Base-by-base conservation (phyloP, 2,113 vertebrate species). In the Urocolius indicus region DNA sequence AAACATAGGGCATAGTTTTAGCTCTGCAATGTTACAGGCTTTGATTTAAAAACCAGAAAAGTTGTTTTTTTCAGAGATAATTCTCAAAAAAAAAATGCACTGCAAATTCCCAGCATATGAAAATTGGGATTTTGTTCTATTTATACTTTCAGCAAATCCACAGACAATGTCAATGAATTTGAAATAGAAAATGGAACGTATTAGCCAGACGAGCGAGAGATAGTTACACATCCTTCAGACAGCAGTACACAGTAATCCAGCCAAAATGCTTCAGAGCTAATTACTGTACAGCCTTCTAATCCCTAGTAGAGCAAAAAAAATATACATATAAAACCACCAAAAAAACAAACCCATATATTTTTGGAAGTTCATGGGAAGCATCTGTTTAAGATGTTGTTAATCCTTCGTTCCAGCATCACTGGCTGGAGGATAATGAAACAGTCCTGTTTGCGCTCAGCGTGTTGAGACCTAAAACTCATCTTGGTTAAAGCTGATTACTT, bases 251-350 rank as follows among this genome's bases (percentile, higher is more conserved):
- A 77, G 62, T 78, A 95, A 97, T 95, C 87, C 94, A 87, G 92
- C 93, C 96, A 97, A 95, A 95, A 87, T 95, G 95, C 88, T 94
- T 96, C 93, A 95, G 73, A 96, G 86, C 94, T 97, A 94, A 95
- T 96, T 95, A 89, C 62, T 84, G 88, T 74, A 75, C 86, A 94
- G 81, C 79, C 69, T 69, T 67, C 78, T 97, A 96, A 97, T 97
- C 92, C 87, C 55, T 95, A 26, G 38, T 77, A 92, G 58, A 84
- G 78, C 16, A 21, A 73, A 86, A 61, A 46, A 51, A 43, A 27
- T 7, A 23, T 16, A 17, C 67, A 85, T 16, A 17, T 71, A 85
- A 62, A 48, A 43, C 38, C 38, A 41, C 38, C 38, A 41, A 41
- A 38, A 23, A 6, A 26, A 14, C 3, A 11, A 61, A 62, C 27